Conservation (phyloP, 2,113 vertebrate species). For the Clupea harengus region DNA sequence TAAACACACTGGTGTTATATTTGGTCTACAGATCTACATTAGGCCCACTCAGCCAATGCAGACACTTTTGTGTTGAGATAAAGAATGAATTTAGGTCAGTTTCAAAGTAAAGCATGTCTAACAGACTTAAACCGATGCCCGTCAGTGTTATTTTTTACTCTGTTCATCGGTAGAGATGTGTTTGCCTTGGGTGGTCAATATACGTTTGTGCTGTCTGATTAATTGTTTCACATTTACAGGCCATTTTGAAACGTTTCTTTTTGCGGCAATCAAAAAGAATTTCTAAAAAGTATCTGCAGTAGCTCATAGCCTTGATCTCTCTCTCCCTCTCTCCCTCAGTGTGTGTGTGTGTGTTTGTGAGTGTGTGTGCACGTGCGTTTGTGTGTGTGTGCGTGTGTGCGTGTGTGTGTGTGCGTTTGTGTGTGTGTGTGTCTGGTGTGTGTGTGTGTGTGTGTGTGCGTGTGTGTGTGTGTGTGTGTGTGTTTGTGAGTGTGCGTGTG, state of each 20-base stretch:
- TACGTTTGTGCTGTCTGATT: not conserved
- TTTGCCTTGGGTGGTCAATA: not conserved
- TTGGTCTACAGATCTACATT: not conserved
- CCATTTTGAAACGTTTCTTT: not conserved
- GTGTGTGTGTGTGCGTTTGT: not conserved
- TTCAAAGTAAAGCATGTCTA: not conserved
- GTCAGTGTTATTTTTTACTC: not conserved
- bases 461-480: conserved; percentile 5
- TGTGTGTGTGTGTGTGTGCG: conserved; percentile 4
- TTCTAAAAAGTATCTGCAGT: conserved; percentile 10
- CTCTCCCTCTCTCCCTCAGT: not conserved
- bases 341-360: not conserved
- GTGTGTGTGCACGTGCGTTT: not conserved
- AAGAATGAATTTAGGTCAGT: not conserved
- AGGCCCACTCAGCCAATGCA: not conserved
- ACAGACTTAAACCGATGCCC: not conserved
- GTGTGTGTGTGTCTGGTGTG: not conserved
- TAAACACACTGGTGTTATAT: not conserved
- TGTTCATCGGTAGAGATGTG: not conserved
- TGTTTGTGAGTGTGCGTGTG: not conserved
- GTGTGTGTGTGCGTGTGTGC: conserved; percentile 12
- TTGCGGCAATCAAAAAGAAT: not conserved
- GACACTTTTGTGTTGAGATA: not conserved
- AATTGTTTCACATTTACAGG: not conserved
- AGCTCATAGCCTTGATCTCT: conserved; percentile 19